A percentile compares a stretch with the other conserved stretches of the same genome.
These are phyloP conservation scores for Cephalopterus ornatus DNA, from an alignment of 2,113 vertebrate species.

Conservation along the genomic window DNA sequence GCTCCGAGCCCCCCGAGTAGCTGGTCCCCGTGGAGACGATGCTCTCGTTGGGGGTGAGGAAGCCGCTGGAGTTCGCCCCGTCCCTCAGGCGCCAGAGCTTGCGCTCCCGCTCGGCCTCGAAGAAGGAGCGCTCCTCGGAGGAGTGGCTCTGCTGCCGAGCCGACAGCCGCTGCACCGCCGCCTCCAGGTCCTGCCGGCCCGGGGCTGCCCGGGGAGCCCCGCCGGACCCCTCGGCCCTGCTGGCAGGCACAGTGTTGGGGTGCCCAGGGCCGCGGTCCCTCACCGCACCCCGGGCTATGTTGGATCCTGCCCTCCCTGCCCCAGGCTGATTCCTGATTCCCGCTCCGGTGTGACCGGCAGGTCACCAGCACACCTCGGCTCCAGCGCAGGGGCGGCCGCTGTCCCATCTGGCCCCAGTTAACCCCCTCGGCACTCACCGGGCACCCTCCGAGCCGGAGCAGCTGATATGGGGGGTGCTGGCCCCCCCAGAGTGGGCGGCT, in stretches of 20 bases:
- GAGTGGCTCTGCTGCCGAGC: slow-evolving; percentile 76
- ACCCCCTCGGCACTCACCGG: neutral
- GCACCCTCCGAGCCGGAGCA: slow-evolving; percentile 57
- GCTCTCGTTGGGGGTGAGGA: slow-evolving; percentile 83
- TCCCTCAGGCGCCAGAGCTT: slow-evolving; percentile 73
- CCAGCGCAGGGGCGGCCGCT: neutral
- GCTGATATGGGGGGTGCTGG: slow-evolving; percentile 75
- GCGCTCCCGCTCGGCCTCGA: slow-evolving; percentile 78
- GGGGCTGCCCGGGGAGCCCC: slow-evolving; percentile 71
- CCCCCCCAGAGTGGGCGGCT: neutral
- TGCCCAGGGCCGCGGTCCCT: accelerated
- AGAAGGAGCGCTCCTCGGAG: slow-evolving; percentile 79
- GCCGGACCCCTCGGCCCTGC: neutral
- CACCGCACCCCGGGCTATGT: accelerated
- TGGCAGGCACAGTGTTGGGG: accelerated
- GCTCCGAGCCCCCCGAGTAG: slow-evolving; percentile 75
- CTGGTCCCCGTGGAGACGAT: slow-evolving; percentile 77
- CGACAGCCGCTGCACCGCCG: slow-evolving; percentile 79
- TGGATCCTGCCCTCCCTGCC: neutral
- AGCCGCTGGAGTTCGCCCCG: slow-evolving; percentile 76
- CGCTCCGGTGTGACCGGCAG: neutral
- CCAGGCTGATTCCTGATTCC: neutral
- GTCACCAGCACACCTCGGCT: accelerated
- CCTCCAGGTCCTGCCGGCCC: slow-evolving; percentile 81
- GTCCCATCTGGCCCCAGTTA: neutral